phyloP scores from a whole-genome alignment of 2,797 vertebrate species.

The Ficedula albicollis region DNA sequence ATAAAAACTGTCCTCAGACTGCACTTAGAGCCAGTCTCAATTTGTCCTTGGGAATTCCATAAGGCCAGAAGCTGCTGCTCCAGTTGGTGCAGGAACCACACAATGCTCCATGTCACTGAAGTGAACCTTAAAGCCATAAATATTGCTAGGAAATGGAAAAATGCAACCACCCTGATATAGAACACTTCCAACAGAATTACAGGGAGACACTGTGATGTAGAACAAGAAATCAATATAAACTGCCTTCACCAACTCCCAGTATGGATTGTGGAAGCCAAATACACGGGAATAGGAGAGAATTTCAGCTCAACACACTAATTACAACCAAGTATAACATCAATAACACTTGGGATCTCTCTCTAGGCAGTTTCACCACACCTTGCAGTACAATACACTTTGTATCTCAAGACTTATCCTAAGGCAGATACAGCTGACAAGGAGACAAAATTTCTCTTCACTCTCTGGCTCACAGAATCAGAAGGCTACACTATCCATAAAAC shows the following conservation, averaged over 20 bases:
- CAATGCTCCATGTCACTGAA: background rate
- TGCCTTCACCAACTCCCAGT: background rate
- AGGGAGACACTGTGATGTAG: fast-evolving
- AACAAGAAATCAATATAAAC: background rate
- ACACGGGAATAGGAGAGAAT: background rate
- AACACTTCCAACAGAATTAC: background rate
- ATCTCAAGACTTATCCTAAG: background rate
- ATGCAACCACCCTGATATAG: background rate
- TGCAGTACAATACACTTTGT: fast-evolving
- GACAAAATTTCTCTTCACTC: background rate
- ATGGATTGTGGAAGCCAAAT: background rate
- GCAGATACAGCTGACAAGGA: background rate
- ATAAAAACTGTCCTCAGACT: background rate
- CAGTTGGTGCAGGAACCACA: background rate
- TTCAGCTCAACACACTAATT: background rate
- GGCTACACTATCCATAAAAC: background rate
- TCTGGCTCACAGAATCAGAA: background rate
- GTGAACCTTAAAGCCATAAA: background rate
- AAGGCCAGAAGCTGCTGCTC: background rate
- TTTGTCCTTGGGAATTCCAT: background rate
- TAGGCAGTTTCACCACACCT: background rate
- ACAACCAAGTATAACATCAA: fast-evolving
- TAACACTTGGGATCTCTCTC: fast-evolving
- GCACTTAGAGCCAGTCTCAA: background rate
- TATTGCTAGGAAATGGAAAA: background rate